Base-by-base conservation (phyloP, 23 tunicate genomes). In the Halocynthia aurantium region DNA sequence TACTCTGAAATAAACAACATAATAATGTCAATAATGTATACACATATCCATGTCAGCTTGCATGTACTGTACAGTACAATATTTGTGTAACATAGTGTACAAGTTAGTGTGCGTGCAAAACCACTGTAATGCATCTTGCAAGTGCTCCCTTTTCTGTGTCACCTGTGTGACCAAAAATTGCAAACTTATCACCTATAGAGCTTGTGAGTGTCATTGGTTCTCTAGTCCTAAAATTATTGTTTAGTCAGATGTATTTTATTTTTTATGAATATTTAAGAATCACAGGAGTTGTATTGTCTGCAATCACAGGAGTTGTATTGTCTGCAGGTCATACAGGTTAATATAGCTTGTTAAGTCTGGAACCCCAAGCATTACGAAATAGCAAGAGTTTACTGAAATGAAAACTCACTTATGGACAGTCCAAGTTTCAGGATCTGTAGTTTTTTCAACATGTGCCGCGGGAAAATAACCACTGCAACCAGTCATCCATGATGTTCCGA, bases 401-500 rank as follows among this genome's bases (percentile, higher is more conserved):
- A 8, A 20, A 17, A 58, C 84, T 63, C 22, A 91, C 97, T 91
- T 91, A 69, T 91, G 97, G 12, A 85, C 31, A 40, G 97, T 91
- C 97, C 97, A 91, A 13, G 97, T 91, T 31, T 85, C 88, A 9
- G 97, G 85, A 62, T 91, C 97, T n/a, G 87, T 73, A 10, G 91
- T 79, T 62, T 67, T 80, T 60, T 91, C 91, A 31, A 88, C 88
- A 68, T 91, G 97, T 10, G 84, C 51, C 0, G 82, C 81, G 8
- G 97, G 97, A 54, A 85, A 91, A 62, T 78, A 72, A 50, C 97
- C 97, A 74, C 90, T 91, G 63, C 90, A 85, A 6, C 97, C 97
- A 11, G 97, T 91, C 91, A 91, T 85, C 97, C 97, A 91, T 19
- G 97, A 91, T 8, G 97, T 91, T 11, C 97, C 97, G 60, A 69